phyloP scores from a whole-genome alignment of 2,888 invertebrate species.

The Watsonalla binaria region DNA sequence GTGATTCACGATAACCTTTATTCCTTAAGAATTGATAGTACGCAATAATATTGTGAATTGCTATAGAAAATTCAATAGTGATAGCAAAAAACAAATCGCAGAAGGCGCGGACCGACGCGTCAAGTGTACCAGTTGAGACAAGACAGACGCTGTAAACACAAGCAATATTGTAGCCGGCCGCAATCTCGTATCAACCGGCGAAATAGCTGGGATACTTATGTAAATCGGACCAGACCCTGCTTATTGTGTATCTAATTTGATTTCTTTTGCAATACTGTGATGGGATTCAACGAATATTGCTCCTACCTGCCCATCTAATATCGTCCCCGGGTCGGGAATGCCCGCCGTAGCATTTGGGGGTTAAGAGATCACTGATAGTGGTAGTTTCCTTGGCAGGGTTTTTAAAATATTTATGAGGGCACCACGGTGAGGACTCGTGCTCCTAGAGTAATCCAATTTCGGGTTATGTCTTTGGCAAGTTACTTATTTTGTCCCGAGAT shows the following conservation, averaged over 20 bases:
- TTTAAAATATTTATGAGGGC: conserved; percentile 77
- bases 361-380: conserved; percentile 70
- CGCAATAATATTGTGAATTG: too few species aligned
- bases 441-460: conserved; percentile 74
- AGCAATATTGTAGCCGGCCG: conserved; percentile 71
- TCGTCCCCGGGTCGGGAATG: conserved; percentile 46
- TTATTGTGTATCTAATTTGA: conserved; percentile 79
- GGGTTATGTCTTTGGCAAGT: conserved; percentile 75
- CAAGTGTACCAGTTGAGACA: conserved; percentile 25
- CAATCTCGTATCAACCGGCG: conserved; percentile 73
- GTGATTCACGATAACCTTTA: too few species aligned
- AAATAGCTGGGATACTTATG: conserved; percentile 75
- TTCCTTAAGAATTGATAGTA: too few species aligned
- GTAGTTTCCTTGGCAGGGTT: conserved; percentile 55
- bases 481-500: conserved; percentile 58
- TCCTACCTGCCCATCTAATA: conserved; percentile 68
- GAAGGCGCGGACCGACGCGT: conserved; percentile 25
- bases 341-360: conserved; percentile 53
- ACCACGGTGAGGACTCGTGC: conserved; percentile 55
- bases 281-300: conserved; percentile 69
- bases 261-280: conserved; percentile 74
- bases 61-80: conserved; percentile 15
- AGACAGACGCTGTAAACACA: conserved; percentile 41
- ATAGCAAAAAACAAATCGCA: conserved; percentile 25
- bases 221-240: conserved; percentile 71